Conservation (phyloP, 2,113 vertebrate species). For the Ondatra zibethicus region DNA sequence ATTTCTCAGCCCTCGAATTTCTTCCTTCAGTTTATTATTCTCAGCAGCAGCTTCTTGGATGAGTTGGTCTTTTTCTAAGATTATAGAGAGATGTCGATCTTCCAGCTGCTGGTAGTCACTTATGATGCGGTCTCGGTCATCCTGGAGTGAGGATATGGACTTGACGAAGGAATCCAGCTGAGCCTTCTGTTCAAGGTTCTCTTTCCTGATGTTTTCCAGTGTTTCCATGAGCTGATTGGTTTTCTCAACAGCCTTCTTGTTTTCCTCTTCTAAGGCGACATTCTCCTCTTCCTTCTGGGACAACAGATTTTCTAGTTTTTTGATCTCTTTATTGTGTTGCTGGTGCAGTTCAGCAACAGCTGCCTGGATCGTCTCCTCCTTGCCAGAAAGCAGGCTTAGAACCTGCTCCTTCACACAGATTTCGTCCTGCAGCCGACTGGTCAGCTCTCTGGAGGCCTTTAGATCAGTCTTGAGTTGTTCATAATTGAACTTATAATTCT, state of each 20-base stretch:
- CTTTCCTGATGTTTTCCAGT: conserved; percentile 87
- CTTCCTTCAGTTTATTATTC: conserved; percentile 94
- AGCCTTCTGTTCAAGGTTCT: conserved; percentile 88
- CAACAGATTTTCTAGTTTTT: conserved; percentile 88
- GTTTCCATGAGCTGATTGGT: conserved; percentile 86
- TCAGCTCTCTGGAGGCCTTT: conserved; percentile 90
- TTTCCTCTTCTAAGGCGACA: conserved; percentile 88
- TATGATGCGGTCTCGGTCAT: conserved; percentile 93
- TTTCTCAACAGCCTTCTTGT: conserved; percentile 85
- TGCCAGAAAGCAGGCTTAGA: conserved; percentile 90
- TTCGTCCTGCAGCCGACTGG: conserved; percentile 89
- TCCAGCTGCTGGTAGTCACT: conserved; percentile 94
- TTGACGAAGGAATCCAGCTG: conserved; percentile 94
- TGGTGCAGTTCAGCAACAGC: conserved; percentile 85
- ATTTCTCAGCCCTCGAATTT: conserved; percentile 90
- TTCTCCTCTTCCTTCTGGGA: conserved; percentile 81
- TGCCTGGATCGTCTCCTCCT: conserved; percentile 92
- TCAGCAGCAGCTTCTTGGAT: conserved; percentile 97
- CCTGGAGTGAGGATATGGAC: conserved; percentile 96
- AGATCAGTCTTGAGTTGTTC: conserved; percentile 94
- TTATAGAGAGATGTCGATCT: conserved; percentile 92
- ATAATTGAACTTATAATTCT: conserved; percentile 88
- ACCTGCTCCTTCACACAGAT: conserved; percentile 92
- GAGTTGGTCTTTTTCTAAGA: conserved; percentile 94
- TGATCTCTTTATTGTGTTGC: conserved; percentile 91